Percentiles rank a stretch among this genome's conserved stretches.
Evolutionary conservation across 2,888 invertebrate genomes (phyloP).

Genomic region (Lutraria lutraria): DNA sequence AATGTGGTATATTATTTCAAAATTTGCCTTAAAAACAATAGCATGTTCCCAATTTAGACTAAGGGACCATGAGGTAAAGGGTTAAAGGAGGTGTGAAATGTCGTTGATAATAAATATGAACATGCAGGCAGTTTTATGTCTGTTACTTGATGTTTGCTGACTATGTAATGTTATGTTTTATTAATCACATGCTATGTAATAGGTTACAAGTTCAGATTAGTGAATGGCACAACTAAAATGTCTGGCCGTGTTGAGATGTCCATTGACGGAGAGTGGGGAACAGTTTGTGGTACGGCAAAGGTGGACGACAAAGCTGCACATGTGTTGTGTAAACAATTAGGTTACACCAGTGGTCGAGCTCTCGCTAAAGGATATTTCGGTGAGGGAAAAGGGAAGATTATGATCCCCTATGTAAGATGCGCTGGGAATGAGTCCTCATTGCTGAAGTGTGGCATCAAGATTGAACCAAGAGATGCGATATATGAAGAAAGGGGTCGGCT

Average conservation of each 20-base stretch:
- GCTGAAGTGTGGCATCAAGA: slow-evolving; percentile 77
- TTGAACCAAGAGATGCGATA: slow-evolving; percentile 68
- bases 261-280: slow-evolving; percentile 91
- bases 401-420: slow-evolving; percentile 81
- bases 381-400: slow-evolving; percentile 81
- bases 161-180: neutral
- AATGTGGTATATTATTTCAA: no score
- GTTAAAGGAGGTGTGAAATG: no score
- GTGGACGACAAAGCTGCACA: slow-evolving; percentile 90
- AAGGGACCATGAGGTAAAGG: no score
- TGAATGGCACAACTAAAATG: slow-evolving; percentile 62
- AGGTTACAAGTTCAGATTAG: slow-evolving; percentile 70
- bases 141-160: no score
- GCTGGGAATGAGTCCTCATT: slow-evolving; percentile 78
- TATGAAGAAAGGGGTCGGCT: slow-evolving; percentile 49
- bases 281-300: slow-evolving; percentile 91
- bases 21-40: no score
- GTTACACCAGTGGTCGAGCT: slow-evolving; percentile 77
- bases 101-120: no score
- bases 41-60: no score
- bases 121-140: no score
- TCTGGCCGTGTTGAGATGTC: slow-evolving; percentile 89
- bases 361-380: slow-evolving; percentile 75
- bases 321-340: slow-evolving; percentile 87
- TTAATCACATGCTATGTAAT: neutral